phyloP scores from a whole-genome alignment of 2,888 invertebrate genomes.

The Alloplasta piceator region DNA sequence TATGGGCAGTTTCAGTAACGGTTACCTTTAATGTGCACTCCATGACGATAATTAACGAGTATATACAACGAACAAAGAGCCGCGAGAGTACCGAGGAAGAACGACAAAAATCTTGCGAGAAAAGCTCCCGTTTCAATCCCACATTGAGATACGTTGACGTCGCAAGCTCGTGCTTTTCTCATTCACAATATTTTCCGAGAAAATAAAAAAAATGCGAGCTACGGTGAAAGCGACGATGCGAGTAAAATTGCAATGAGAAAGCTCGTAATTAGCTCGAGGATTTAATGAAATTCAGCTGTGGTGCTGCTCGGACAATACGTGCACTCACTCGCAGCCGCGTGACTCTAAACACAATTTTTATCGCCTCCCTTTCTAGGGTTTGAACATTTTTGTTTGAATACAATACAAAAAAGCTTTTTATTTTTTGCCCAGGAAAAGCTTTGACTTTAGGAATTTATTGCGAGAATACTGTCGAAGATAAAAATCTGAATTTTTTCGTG shows the following conservation, averaged over 20 bases:
- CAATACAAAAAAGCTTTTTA: too few species aligned
- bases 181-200: constrained; percentile 19
- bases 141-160: not conserved
- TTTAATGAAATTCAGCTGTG: constrained; percentile 40
- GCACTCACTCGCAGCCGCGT: too few species aligned
- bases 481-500: too few species aligned
- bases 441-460: too few species aligned
- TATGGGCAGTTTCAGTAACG: too few species aligned
- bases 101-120: not conserved
- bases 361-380: too few species aligned
- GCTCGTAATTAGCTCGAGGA: constrained; percentile 38
- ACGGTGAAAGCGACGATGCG: constrained; percentile 26
- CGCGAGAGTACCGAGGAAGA: not conserved
- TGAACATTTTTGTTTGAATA: too few species aligned
- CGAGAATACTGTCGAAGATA: too few species aligned
- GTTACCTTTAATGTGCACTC: too few species aligned
- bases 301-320: too few species aligned
- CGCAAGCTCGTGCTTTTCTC: constrained; percentile 14
- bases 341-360: too few species aligned
- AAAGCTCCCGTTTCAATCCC: constrained; percentile 10
- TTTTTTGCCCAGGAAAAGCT: too few species aligned
- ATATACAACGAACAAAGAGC: not conserved
- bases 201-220: constrained; percentile 3
- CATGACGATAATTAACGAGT: constrained; percentile 10
- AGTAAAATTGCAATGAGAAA: constrained; percentile 44